These are phyloP conservation scores for Xiphophorus couchianus DNA, from an alignment of 2,113 vertebrate species.

Conservation along the genomic window DNA sequence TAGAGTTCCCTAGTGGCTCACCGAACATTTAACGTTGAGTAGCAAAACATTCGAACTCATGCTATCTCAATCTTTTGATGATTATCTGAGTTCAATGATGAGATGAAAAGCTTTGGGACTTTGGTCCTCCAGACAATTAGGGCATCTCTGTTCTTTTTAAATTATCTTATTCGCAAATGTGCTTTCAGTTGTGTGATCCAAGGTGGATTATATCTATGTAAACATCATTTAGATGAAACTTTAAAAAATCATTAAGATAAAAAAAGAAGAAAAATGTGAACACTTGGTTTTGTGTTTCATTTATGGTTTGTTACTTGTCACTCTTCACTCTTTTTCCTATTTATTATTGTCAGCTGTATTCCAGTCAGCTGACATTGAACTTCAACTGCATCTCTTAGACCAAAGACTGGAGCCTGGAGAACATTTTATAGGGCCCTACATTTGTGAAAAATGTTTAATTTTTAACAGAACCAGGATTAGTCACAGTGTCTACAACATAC, in stretches of 20 bases:
- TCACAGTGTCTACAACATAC: too few relatives aligned
- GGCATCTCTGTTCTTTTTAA: conserved; percentile 10
- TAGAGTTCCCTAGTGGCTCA: conserved; percentile 21
- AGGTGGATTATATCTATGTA: not conserved
- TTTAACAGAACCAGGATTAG: too few relatives aligned
- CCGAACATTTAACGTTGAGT: conserved; percentile 35
- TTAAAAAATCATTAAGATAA: not conserved
- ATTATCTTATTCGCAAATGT: conserved; percentile 25
- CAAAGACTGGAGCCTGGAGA: conserved; percentile 31
- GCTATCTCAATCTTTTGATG: conserved; percentile 35
- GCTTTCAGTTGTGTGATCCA: not conserved
- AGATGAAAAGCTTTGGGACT: conserved; percentile 5
- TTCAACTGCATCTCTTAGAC: conserved; percentile 50
- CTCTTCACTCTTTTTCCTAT: conserved; percentile 2
- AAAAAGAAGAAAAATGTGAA: too few relatives aligned
- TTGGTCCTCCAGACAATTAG: conserved; percentile 7
- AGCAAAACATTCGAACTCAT: conserved; percentile 21
- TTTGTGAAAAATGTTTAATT: too few relatives aligned
- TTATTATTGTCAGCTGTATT: conserved; percentile 29
- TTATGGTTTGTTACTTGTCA: conserved; percentile 41
- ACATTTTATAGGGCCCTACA: conserved; percentile 4
- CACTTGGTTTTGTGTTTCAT: conserved; percentile 19
- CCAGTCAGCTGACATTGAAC: conserved; percentile 26
- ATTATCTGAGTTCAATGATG: conserved; percentile 32
- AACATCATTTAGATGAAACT: not conserved